Evolutionary conservation across 2,113 vertebrate species (phyloP).

Genomic region (Melospiza melodia): DNA sequence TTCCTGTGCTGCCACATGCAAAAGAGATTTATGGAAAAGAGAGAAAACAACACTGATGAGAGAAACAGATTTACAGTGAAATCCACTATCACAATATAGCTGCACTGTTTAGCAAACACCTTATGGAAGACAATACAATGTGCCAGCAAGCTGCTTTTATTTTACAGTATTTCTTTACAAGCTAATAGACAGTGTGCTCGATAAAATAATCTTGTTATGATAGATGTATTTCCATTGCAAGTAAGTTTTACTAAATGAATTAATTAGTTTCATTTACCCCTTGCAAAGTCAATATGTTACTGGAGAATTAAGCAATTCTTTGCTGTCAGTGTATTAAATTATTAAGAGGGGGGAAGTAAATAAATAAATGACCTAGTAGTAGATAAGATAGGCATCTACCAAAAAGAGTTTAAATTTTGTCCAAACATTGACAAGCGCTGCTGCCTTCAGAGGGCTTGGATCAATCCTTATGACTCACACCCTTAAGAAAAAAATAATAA

Average conservation of each 20-base stretch:
- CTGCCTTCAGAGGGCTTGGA: not conserved
- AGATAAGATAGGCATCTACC: not conserved
- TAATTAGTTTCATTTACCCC: not conserved
- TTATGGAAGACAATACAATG: not conserved
- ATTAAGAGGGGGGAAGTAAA: not conserved
- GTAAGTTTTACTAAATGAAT: not conserved
- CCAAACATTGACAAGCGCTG: not conserved
- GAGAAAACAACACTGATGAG: not conserved
- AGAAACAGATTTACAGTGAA: not conserved
- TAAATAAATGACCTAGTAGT: not conserved
- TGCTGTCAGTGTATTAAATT: not conserved
- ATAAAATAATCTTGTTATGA: not conserved
- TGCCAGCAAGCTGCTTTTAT: not conserved
- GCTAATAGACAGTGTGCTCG: not conserved
- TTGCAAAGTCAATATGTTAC: not conserved
- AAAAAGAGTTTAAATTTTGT: not conserved
- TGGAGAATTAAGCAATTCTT: not conserved
- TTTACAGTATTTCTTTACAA: not conserved
- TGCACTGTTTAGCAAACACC: not conserved
- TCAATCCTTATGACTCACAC: not conserved
- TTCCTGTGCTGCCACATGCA: not conserved
- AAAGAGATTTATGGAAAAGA: not conserved
- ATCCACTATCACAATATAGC: not conserved
- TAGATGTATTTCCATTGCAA: not conserved
- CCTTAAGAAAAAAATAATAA: not conserved